Base-by-base conservation (phyloP, 2,797 vertebrate species). In the Lemur catta region DNA sequence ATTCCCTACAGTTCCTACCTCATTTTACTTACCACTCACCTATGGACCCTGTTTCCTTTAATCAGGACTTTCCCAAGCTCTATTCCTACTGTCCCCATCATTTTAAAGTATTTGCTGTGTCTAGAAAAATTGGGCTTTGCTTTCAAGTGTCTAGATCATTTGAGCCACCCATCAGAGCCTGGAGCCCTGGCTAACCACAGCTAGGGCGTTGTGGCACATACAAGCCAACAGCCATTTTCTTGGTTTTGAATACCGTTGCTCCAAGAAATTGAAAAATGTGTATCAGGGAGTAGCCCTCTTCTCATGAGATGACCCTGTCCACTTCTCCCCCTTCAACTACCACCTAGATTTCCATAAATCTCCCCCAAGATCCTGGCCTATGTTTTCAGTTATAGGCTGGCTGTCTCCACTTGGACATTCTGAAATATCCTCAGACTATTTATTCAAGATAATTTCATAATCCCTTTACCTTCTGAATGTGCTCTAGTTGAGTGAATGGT, bases 361-460 rank as follows among this genome's bases (percentile, higher is more conserved):
- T 82, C 41, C 89, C 63, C 88, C 72, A 69, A 87, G 26, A 84
- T 88, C 35, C 75, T 89, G 74, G 33, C 41, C 41, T 84, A 48
- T 81, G 91, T 94, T 97, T 96, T 35, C 26, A 85, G 38, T 71
- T 90, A 82, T 89, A 90, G 18, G 33, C 65, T 84, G 17, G 26
- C 46, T 85, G 52, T 92, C 9, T 50, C 61, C 50, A 82, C 26
- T 61, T 75, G 43, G 15, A 93, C 65, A 82, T 92, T 94, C 59
- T 93, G 38, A 41, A 84, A 75, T 52, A 76, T 93, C 59, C 38
- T 84, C 71, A 78, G 55, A 88, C 46, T 71, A 89, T 13, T 63
- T 93, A 89, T 69, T 95, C 84, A 93, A 84, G 7, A 85, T 90
- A 10, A 96, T 81, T 95, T 93, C 63, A 89, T 81, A 93, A 90